A percentile compares a stretch with the other conserved stretches of the same genome.
These are phyloP conservation scores for Sebastes kiyomatsui DNA, from an alignment of 2,797 vertebrate species.

Conservation along the genomic window DNA sequence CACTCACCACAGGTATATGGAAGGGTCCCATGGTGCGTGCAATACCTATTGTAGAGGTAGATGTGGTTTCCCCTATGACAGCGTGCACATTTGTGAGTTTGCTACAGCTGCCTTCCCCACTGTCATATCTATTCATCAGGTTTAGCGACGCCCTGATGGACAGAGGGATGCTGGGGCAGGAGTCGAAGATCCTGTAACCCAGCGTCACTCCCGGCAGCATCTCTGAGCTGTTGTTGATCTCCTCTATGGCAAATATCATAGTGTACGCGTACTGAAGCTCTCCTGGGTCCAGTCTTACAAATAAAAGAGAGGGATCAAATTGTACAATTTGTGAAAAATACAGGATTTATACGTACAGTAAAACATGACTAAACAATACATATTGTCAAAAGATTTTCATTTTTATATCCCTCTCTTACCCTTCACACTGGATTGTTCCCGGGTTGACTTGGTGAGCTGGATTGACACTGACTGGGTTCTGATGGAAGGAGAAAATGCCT, in stretches of 20 bases:
- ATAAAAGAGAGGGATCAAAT: background rate
- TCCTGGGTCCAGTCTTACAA: slow-evolving; percentile 77
- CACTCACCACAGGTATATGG: slow-evolving; percentile 84
- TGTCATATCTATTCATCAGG: slow-evolving; percentile 78
- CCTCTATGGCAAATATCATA: slow-evolving; percentile 84
- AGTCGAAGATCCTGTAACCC: slow-evolving; percentile 83
- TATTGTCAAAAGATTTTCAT: background rate
- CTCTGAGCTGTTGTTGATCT: slow-evolving; percentile 84
- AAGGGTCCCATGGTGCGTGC: slow-evolving; percentile 83
- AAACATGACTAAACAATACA: background rate
- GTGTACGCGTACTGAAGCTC: slow-evolving; percentile 84
- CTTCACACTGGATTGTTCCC: slow-evolving; percentile 76
- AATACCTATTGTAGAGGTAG: slow-evolving; percentile 84
- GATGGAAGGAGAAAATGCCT: slow-evolving; percentile 85
- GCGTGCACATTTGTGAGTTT: slow-evolving; percentile 75
- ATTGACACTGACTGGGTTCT: slow-evolving; percentile 74
- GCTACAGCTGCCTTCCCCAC: slow-evolving; percentile 53
- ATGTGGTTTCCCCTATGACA: slow-evolving; percentile 84
- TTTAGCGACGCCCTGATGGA: slow-evolving; percentile 81
- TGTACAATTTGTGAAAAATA: background rate
- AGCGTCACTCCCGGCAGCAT: slow-evolving; percentile 76
- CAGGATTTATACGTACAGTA: background rate
- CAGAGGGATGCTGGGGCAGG: slow-evolving; percentile 82
- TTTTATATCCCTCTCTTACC: slow-evolving; percentile 66
- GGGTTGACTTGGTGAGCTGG: slow-evolving; percentile 70